These are phyloP conservation scores for Sicus ferrugineus DNA, from an alignment of 2,888 invertebrate genomes.

Conservation along the genomic window DNA sequence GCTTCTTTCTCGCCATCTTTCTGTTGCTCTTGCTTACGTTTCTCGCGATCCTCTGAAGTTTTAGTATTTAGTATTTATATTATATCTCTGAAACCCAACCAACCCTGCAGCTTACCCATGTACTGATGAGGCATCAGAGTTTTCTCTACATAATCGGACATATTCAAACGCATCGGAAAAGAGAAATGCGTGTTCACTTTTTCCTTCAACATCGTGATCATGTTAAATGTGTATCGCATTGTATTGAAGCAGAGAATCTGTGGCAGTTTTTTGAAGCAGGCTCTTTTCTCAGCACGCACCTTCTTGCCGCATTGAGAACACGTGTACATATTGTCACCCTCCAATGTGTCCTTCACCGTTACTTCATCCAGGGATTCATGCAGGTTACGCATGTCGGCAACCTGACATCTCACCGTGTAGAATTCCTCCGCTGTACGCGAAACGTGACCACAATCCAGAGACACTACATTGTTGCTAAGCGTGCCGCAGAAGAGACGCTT, in stretches of 20 bases:
- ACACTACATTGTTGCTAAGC: constrained; percentile 94
- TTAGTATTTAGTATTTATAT: background rate
- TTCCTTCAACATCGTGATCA: constrained; percentile 96
- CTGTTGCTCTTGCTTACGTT: constrained; percentile 62
- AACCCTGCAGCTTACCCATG: constrained; percentile 68
- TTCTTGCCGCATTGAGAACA: constrained; percentile 95
- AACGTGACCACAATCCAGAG: constrained; percentile 93
- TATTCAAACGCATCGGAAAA: constrained; percentile 90
- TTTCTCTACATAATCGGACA: constrained; percentile 94
- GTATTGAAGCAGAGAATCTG: constrained; percentile 95
- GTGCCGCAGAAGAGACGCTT: constrained; percentile 93
- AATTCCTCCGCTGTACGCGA: constrained; percentile 94
- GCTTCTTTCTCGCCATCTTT: constrained; percentile 37
- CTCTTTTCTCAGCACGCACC: constrained; percentile 93
- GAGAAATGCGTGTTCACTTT: constrained; percentile 98
- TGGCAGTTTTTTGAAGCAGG: constrained; percentile 93
- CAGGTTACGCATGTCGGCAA: constrained; percentile 94
- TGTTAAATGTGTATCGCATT: constrained; percentile 96
- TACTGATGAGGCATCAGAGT: constrained; percentile 90
- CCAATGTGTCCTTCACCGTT: constrained; percentile 95
- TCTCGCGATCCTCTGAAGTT: constrained; percentile 70
- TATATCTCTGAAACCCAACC: background rate
- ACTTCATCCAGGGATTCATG: constrained; percentile 95
- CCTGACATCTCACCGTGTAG: constrained; percentile 95
- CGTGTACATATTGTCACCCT: constrained; percentile 98